A percentile compares a stretch with the other conserved stretches of the same genome.
Conservation (phyloP, 2,113 vertebrate species). For the Pedetes capensis region DNA sequence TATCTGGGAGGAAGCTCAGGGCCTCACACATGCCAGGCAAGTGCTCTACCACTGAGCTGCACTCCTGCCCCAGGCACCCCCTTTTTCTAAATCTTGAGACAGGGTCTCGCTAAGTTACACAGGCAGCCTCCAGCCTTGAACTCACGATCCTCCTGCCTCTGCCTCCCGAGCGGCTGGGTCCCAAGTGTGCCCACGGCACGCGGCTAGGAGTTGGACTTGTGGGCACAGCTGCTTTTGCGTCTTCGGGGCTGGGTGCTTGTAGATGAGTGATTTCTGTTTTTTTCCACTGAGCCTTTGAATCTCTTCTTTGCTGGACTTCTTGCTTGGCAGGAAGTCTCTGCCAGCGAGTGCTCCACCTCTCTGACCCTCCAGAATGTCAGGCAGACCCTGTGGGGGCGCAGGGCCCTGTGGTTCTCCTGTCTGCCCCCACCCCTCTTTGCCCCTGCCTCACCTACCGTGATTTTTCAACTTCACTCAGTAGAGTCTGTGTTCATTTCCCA, state of each 20-base stretch:
- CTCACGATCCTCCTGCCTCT: too few relatives aligned
- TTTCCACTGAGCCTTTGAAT: background rate
- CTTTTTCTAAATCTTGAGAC: too few relatives aligned
- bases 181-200: too few relatives aligned
- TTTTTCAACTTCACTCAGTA: background rate
- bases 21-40: too few relatives aligned
- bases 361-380: background rate
- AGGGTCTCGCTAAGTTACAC: too few relatives aligned
- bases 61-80: too few relatives aligned
- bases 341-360: background rate
- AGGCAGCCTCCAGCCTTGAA: too few relatives aligned
- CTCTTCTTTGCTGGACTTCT: background rate
- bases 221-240: too few relatives aligned
- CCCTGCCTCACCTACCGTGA: background rate
- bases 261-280: background rate
- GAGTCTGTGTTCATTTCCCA: background rate
- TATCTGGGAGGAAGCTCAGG: too few relatives aligned
- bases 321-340: background rate
- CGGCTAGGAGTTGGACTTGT: background rate
- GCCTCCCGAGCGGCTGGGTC: too few relatives aligned
- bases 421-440: background rate
- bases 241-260: background rate
- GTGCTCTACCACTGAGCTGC: too few relatives aligned
- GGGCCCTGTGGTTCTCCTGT: background rate
- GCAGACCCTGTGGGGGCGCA: fast-evolving